Evolutionary conservation across 2,888 invertebrate species (phyloP), one percentile per base, ranked within the genome.

Genomic region (Lamellibrachia columna): DNA sequence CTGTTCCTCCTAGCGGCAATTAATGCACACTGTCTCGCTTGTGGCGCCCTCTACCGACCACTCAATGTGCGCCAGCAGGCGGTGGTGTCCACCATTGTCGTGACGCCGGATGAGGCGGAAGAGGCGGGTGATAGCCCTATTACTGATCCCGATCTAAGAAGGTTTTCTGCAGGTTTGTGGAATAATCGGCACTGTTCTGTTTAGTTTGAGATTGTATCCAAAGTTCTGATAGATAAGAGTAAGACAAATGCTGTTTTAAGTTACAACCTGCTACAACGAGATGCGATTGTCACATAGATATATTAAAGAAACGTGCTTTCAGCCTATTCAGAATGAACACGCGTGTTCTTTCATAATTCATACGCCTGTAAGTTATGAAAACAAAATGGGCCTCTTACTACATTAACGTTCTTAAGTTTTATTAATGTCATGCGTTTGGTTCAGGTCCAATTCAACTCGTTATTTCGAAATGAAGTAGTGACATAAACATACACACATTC

Each of bases 11-110:
- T 94, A 53, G 98, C 98, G 28, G 99, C 97, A 60, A 97, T 98
- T 94, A 97, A 98, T 53, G 96, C 99, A 90, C 96, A 97, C 28
- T 98, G 98, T 96, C 97, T 97, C 0, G 94, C 98, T 53, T 98
- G 98, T 95, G 98, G 98, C 1, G 96, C 97, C 0, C 97, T 98
- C 95, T 99, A 98, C 96, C 97, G 98, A 55, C 99, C 99, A 0
- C 97, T 99, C 90, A 53, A 22, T n/a, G 22, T 22, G 4, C 75
- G 75, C 15, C 15, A 75, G 6, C 15, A 75, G 6, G n/a, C 22
- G 22, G 6, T 15, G 75, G 75, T 75, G 75, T 75, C 75, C 15
- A 75, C 75, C 6, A 22, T 22, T 75, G 22, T 75, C 75, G 75
- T 75, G 75, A 75, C 15, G 75, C 22, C 22, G n/a, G 75, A 75